Conservation (phyloP, 2,797 vertebrate genomes). For the Anas capensis region DNA sequence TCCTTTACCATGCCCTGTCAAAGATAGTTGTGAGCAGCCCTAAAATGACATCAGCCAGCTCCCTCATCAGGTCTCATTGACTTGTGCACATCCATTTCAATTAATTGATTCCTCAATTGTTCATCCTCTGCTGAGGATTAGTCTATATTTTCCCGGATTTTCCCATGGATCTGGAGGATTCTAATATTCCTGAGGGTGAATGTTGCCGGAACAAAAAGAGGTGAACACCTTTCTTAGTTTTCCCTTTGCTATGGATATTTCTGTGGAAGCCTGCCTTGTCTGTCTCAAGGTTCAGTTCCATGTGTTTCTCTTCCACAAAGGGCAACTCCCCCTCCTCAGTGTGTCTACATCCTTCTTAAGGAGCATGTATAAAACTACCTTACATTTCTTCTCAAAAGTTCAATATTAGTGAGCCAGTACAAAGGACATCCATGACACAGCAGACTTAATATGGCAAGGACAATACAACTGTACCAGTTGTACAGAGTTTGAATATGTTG, state of each 20-base stretch:
- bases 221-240: neutral
- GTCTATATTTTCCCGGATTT: neutral
- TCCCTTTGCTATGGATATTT: neutral
- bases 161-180: neutral
- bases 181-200: neutral
- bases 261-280: neutral
- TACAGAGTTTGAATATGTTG: neutral
- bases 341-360: neutral
- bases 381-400: neutral
- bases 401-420: neutral
- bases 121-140: neutral
- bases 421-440: accelerated
- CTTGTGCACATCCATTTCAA: neutral
- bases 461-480: neutral
- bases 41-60: neutral
- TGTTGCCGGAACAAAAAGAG: neutral
- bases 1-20: neutral
- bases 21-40: neutral
- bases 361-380: neutral
- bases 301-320: neutral
- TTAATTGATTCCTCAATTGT: neutral
- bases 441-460: neutral
- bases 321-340: neutral
- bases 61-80: neutral
- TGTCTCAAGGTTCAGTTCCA: neutral